A percentile compares a stretch with the other conserved stretches of the same genome.
Conservation (phyloP, 2,797 vertebrate species). For the Enteromius trimaculatus region DNA sequence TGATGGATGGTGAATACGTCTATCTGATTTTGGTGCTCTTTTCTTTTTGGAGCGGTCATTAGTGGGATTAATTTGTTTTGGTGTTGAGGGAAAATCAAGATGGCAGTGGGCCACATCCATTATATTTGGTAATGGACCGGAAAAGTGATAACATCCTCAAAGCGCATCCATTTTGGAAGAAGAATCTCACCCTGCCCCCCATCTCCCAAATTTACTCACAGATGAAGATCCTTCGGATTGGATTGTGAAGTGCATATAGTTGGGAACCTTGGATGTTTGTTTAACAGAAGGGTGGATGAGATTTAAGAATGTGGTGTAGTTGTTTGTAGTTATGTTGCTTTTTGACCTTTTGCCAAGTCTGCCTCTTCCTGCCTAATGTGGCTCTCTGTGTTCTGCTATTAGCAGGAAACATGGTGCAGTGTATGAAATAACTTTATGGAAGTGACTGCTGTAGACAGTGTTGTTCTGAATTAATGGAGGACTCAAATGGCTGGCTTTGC, state of each 20-base stretch:
- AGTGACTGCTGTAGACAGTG: slow-evolving; percentile 25
- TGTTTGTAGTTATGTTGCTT: slow-evolving; percentile 13
- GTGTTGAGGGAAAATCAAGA: slow-evolving; percentile 45
- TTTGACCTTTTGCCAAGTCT: slow-evolving; percentile 5
- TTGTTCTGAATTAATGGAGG: slow-evolving; percentile 42
- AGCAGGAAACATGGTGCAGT: slow-evolving; percentile 15
- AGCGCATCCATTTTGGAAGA: slow-evolving; percentile 20
- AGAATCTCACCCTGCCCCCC: neutral
- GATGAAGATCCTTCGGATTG: neutral
- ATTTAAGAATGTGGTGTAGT: neutral
- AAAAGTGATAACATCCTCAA: slow-evolving; percentile 61
- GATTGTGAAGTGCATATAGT: neutral
- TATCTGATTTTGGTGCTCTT: slow-evolving; percentile 38
- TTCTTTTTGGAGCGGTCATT: slow-evolving; percentile 61
- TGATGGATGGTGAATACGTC: slow-evolving; percentile 58
- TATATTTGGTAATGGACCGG: slow-evolving; percentile 67
- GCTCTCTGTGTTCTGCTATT: slow-evolving; percentile 17
- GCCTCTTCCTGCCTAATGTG: slow-evolving; percentile 23
- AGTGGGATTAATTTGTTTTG: slow-evolving; percentile 59
- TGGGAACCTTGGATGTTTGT: slow-evolving; percentile 19
- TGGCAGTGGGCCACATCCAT: slow-evolving; percentile 61
- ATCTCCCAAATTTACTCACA: neutral
- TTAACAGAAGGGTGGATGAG: neutral
- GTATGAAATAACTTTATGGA: slow-evolving; percentile 22
- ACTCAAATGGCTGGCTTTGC: slow-evolving; percentile 37